These are phyloP conservation scores for Heliconius melpomene DNA, from an alignment of 1,140 invertebrate species.

Conservation along the genomic window DNA sequence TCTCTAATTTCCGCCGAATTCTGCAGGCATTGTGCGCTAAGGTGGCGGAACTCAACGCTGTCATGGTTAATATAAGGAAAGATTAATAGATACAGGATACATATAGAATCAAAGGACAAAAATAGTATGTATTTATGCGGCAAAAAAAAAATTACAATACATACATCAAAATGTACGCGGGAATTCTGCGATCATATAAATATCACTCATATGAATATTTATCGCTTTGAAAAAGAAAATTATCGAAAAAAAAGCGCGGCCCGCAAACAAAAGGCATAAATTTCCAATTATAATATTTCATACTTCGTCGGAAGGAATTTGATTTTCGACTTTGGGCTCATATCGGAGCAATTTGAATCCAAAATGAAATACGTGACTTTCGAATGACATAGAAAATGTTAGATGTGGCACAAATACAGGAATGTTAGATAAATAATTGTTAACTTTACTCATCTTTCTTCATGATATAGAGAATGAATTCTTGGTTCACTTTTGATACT, in stretches of 20 bases:
- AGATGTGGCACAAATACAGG: not conserved
- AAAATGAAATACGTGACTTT: conserved; percentile 55
- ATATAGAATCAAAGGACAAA: not conserved
- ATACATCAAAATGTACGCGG: not conserved
- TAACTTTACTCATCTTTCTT: not conserved
- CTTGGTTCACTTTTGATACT: not conserved
- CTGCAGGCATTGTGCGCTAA: too few relatives aligned
- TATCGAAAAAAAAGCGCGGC: not conserved
- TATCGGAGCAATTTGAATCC: conserved; percentile 47
- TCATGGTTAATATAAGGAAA: not conserved
- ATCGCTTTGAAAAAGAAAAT: conserved; percentile 3
- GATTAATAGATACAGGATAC: not conserved
- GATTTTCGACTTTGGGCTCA: conserved; percentile 48
- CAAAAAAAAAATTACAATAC: conserved; percentile 3
- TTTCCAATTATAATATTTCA: conserved; percentile 49
- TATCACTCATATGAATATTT: conserved; percentile 9
- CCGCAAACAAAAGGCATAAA: conserved; percentile 26
- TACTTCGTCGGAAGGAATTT: conserved; percentile 45
- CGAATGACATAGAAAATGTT: not conserved
- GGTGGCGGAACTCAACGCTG: too few relatives aligned
- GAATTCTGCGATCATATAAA: not conserved
- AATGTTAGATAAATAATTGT: not conserved
- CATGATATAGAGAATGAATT: too few relatives aligned
- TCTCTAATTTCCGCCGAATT: too few relatives aligned
- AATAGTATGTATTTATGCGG: not conserved